These are phyloP conservation scores for Amiota communis DNA, from an alignment of 2,888 invertebrate species.

Conservation along the genomic window DNA sequence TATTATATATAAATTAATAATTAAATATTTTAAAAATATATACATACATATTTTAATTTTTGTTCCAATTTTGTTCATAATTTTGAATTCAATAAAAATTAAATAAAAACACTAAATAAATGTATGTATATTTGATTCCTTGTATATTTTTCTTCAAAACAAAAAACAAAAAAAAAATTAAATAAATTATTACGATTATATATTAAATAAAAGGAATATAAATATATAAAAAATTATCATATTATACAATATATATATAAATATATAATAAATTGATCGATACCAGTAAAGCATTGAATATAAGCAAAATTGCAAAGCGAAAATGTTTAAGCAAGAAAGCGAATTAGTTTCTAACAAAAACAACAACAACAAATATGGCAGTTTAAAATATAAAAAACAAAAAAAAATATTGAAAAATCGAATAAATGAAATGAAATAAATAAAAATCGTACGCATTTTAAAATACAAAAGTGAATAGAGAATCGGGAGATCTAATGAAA, in stretches of 20 bases:
- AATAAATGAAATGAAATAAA: conserved; percentile 10
- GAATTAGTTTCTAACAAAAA: too few species aligned
- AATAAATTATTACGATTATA: not conserved
- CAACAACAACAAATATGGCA: conserved; percentile 41
- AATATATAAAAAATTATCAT: conserved; percentile 39
- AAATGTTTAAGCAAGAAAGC: conserved; percentile 40
- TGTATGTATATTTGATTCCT: conserved; percentile 31
- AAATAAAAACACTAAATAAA: conserved; percentile 37
- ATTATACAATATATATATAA: conserved; percentile 42
- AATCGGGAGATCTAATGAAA: not conserved
- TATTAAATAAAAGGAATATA: conserved; percentile 43
- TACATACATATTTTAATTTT: conserved; percentile 33
- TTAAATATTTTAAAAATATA: not conserved
- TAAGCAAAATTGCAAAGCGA: conserved; percentile 33
- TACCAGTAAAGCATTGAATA: conserved; percentile 46
- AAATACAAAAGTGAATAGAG: too few species aligned
- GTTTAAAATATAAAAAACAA: conserved; percentile 44
- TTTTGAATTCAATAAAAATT: not conserved
- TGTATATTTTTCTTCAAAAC: conserved; percentile 24
- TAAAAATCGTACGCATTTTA: not conserved
- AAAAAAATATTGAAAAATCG: conserved; percentile 33
- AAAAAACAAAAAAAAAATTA: not conserved
- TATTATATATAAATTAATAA: conserved; percentile 31
- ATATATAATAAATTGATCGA: conserved; percentile 41
- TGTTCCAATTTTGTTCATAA: not conserved